Percentiles rank a stretch among this genome's conserved stretches.
Evolutionary conservation across 2,113 vertebrate genomes (phyloP).

Genomic region (Guaruba guarouba): DNA sequence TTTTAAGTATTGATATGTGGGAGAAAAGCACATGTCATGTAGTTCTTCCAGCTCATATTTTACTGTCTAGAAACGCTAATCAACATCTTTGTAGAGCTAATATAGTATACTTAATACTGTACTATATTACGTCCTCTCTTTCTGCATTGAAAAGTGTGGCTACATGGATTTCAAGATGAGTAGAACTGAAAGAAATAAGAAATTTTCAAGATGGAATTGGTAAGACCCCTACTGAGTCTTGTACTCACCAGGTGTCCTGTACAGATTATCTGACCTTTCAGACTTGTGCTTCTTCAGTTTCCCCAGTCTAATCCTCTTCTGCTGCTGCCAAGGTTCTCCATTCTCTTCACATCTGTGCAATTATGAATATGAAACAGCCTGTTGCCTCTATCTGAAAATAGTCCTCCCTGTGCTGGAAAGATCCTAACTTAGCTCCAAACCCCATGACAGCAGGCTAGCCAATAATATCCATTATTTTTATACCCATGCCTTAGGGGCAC

Average conservation of each 20-base stretch:
- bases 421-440: background rate
- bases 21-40: background rate
- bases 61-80: background rate
- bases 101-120: background rate
- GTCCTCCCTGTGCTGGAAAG: background rate
- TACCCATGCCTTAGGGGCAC: background rate
- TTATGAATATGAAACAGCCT: background rate
- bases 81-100: background rate
- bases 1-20: background rate
- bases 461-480: conserved; percentile 18
- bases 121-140: background rate
- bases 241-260: background rate
- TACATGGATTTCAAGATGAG: background rate
- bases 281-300: background rate
- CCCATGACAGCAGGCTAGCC: background rate
- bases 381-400: background rate
- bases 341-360: background rate
- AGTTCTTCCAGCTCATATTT: background rate
- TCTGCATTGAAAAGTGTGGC: background rate
- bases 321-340: background rate
- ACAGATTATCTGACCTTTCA: background rate
- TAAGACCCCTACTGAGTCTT: background rate
- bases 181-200: background rate
- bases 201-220: background rate
- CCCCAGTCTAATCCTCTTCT: background rate